phyloP scores from a whole-genome alignment of 2,113 vertebrate genomes.

The Mustelus asterias region DNA sequence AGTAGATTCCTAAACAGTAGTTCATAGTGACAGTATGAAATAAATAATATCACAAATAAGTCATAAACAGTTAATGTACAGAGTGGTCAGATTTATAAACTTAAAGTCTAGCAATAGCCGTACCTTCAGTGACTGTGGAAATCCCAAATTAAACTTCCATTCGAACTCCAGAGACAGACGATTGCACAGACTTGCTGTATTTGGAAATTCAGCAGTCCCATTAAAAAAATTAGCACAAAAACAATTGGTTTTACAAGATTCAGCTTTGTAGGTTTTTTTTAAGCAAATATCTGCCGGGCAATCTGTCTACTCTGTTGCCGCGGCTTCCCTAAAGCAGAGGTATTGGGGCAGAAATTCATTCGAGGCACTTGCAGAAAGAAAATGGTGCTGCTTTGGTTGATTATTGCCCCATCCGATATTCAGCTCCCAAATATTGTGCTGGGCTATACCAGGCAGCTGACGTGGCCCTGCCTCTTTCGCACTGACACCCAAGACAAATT shows the following conservation, averaged over 20 bases:
- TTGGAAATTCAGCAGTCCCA: slow-evolving; percentile 3
- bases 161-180: background rate
- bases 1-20: background rate
- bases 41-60: background rate
- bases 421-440: background rate
- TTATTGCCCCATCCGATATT: background rate
- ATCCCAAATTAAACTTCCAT: background rate
- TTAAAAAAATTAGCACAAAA: background rate
- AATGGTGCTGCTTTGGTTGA: no score
- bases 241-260: background rate
- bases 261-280: no score
- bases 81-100: background rate
- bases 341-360: background rate
- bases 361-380: background rate
- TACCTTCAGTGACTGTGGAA: background rate
- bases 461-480: background rate
- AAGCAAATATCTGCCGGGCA: background rate
- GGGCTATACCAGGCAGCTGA: background rate
- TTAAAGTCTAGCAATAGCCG: background rate
- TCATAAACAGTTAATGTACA: background rate
- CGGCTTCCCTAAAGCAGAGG: background rate
- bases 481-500: background rate
- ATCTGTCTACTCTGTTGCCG: background rate
- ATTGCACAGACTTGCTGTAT: background rate
- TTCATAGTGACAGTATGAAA: background rate